phyloP scores from a whole-genome alignment of 2,888 invertebrate genomes.

The Rhabditoides inermis region DNA sequence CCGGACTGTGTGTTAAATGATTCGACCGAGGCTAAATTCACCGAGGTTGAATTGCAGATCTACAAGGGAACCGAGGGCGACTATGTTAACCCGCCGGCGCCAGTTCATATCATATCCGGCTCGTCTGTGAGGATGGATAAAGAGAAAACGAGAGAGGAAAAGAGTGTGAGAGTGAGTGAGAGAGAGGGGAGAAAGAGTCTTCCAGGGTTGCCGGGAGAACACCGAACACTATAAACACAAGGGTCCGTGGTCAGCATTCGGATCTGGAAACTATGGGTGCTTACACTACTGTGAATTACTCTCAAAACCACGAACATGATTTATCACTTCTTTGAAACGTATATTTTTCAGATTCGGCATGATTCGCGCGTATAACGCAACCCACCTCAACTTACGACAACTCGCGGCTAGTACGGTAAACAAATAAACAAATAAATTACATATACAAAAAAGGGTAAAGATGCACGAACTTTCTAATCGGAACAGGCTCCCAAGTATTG shows the following conservation, averaged over 20 bases:
- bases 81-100: slow-evolving; percentile 71
- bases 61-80: slow-evolving; percentile 65
- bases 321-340: not conserved
- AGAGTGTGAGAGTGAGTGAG: not conserved
- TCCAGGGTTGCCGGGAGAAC: slow-evolving; percentile 71
- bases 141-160: not conserved
- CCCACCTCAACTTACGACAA: slow-evolving; percentile 83
- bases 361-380: slow-evolving; percentile 65
- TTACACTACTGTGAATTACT: not conserved
- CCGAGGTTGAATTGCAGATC: slow-evolving; percentile 54
- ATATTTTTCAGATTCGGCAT: slow-evolving; percentile 80
- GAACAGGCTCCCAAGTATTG: not conserved
- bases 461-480: not conserved
- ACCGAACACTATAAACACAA: slow-evolving; percentile 68
- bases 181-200: too few species aligned
- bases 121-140: slow-evolving; percentile 63
- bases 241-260: slow-evolving; percentile 74
- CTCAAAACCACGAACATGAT: too few species aligned
- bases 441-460: too few species aligned
- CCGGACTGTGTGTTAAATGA: slow-evolving; percentile 56
- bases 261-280: slow-evolving; percentile 83
- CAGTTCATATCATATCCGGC: slow-evolving; percentile 81
- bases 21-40: too few species aligned
- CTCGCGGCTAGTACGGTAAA: slow-evolving; percentile 59
- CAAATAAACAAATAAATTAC: too few species aligned